Conservation (phyloP, 2,113 vertebrate genomes). For the Lanius ludovicianus region DNA sequence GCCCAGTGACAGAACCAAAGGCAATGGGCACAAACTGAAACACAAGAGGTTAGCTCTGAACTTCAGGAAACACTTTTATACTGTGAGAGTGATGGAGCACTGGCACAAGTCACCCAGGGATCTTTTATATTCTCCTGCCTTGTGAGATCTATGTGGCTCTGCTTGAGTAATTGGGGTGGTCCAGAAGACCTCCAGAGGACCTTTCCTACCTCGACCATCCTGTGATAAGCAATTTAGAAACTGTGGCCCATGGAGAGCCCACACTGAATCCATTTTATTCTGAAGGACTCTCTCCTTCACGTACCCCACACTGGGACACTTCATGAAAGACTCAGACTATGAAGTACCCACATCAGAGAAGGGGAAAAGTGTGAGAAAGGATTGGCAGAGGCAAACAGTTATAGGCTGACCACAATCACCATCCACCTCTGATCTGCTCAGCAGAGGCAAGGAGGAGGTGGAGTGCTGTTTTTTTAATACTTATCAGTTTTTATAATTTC, state of each 20-base stretch:
- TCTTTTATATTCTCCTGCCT: neutral
- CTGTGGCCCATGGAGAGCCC: neutral
- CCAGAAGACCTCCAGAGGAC: neutral
- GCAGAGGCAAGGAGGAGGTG: neutral
- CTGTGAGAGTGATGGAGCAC: neutral
- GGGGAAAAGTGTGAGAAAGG: neutral
- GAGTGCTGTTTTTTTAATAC: neutral
- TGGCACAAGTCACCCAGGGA: rapidly evolving
- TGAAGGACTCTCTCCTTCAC: neutral
- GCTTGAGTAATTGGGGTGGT: neutral
- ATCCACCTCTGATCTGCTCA: neutral
- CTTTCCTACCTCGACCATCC: neutral
- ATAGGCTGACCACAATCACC: neutral
- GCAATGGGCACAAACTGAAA: neutral
- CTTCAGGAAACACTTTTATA: neutral
- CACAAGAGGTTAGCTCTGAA: neutral
- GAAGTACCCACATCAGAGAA: neutral
- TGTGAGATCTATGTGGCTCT: neutral
- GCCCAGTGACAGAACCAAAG: neutral
- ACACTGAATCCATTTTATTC: neutral
- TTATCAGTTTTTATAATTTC: neutral
- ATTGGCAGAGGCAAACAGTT: neutral
- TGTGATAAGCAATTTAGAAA: neutral
- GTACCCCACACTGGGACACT: neutral
- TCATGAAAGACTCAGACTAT: neutral